These are phyloP conservation scores for Paramuricea clavata DNA, from an alignment of 92 coral and sea anemone species.

Conservation along the genomic window DNA sequence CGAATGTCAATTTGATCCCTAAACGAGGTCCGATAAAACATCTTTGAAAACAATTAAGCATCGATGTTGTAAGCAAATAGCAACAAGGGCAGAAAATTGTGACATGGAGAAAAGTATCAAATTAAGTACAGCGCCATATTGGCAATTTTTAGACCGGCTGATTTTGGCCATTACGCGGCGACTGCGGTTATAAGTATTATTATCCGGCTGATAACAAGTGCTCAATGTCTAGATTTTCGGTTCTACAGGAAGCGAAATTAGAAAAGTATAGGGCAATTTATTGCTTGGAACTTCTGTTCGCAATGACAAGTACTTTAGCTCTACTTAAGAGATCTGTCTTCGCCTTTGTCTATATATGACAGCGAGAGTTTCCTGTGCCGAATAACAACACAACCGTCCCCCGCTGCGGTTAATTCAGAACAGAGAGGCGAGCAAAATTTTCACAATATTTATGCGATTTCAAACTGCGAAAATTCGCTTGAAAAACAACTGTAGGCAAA, in stretches of 20 bases:
- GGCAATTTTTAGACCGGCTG: background rate
- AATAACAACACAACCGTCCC: conserved; percentile 34
- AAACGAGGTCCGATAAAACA: background rate
- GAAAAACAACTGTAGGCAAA: conserved; percentile 18
- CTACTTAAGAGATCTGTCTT: conserved; percentile 49
- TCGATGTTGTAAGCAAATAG: background rate
- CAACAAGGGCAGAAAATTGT: background rate
- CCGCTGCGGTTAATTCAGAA: conserved; percentile 30
- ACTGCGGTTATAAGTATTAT: background rate
- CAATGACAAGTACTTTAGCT: conserved; percentile 45
- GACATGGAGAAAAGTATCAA: background rate
- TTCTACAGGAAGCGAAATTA: background rate
- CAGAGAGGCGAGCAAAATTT: background rate
- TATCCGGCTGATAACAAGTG: background rate
- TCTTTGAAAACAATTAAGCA: conserved; percentile 30
- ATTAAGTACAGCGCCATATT: background rate
- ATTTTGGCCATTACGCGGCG: background rate
- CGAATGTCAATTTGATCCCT: conserved; percentile 24
- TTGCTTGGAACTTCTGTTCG: background rate
- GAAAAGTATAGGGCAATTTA: background rate
- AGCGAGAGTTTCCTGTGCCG: conserved; percentile 42
- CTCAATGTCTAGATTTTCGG: background rate
- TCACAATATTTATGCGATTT: conserved; percentile 38
- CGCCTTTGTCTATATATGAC: conserved; percentile 37
- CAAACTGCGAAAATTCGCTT: conserved; percentile 30